Percentiles rank a stretch among this genome's conserved stretches.
These are phyloP conservation scores for Pemphigus obesinymphae DNA, from an alignment of 1,140 invertebrate species.

Conservation along the genomic window DNA sequence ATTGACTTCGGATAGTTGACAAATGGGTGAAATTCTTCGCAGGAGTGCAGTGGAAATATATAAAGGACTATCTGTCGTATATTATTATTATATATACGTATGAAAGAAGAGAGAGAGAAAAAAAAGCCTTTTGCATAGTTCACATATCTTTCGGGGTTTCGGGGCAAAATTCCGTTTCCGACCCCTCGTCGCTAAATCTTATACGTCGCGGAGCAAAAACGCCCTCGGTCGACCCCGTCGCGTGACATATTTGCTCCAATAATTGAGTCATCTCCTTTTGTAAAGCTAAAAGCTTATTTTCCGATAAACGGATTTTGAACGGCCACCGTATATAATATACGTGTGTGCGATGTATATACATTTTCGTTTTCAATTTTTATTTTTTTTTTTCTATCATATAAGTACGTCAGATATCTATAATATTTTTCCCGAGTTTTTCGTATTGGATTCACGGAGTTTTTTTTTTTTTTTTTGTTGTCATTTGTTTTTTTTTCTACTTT, in stretches of 20 bases:
- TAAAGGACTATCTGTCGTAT: neutral
- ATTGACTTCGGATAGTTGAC: slow-evolving; percentile 33
- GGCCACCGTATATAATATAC: slow-evolving; percentile 32
- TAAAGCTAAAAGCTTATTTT: slow-evolving; percentile 42
- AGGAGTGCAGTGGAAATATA: slow-evolving; percentile 7
- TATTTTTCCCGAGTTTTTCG: neutral
- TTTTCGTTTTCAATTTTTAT: neutral
- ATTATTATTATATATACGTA: slow-evolving; percentile 6
- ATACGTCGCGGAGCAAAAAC: slow-evolving; percentile 7
- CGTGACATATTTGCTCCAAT: slow-evolving; percentile 34
- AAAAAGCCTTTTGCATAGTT: slow-evolving; percentile 40
- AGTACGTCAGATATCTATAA: neutral
- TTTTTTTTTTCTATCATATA: neutral
- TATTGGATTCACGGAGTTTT: slow-evolving; percentile 31
- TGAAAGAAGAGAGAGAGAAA: no score
- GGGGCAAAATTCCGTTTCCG: slow-evolving; percentile 18
- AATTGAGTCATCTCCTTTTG: slow-evolving; percentile 40
- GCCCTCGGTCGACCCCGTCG: slow-evolving; percentile 15
- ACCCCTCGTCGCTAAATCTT: slow-evolving; percentile 33
- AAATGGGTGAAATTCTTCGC: slow-evolving; percentile 25
- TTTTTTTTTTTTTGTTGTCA: neutral
- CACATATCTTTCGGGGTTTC: slow-evolving; percentile 28
- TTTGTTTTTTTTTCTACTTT: neutral
- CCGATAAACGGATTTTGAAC: slow-evolving; percentile 38
- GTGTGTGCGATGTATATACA: slow-evolving; percentile 2